Conservation (phyloP, 1,140 invertebrate genomes). For the Goniozus legneri region DNA sequence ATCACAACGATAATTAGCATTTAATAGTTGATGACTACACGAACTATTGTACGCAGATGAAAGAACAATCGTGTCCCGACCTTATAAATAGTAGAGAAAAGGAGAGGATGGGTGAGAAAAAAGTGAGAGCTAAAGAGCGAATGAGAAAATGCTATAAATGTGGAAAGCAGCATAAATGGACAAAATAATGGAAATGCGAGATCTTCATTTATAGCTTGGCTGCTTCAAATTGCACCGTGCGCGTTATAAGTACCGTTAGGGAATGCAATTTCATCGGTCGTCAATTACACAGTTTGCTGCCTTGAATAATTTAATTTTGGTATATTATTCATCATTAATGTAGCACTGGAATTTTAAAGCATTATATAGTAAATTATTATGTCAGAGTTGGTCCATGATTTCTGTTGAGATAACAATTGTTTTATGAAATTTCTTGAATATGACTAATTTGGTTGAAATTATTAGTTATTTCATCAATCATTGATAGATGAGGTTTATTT, state of each 20-base stretch:
- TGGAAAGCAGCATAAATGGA: not conserved
- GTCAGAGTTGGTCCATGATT: not conserved
- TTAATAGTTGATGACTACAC: not conserved
- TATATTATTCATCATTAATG: not conserved
- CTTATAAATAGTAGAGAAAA: not conserved
- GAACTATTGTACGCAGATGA: not conserved
- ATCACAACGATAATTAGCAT: not conserved
- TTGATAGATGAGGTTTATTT: too few species aligned
- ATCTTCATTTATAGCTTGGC: not conserved
- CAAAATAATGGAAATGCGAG: not conserved
- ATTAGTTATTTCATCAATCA: not conserved
- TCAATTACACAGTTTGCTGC: not conserved
- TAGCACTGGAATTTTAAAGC: not conserved
- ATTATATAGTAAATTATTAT: not conserved
- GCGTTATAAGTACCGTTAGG: not conserved
- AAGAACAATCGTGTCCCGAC: not conserved
- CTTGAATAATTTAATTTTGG: not conserved
- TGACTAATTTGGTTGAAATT: not conserved
- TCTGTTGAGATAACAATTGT: not conserved
- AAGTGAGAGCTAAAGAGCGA: not conserved
- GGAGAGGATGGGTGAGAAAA: not conserved
- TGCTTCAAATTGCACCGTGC: not conserved
- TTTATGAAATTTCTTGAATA: slow-evolving; percentile 4
- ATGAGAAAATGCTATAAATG: not conserved
- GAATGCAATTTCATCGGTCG: not conserved